Evolutionary conservation across 1,140 invertebrate genomes (phyloP).

Genomic region (Lordiphosa mommai): DNA sequence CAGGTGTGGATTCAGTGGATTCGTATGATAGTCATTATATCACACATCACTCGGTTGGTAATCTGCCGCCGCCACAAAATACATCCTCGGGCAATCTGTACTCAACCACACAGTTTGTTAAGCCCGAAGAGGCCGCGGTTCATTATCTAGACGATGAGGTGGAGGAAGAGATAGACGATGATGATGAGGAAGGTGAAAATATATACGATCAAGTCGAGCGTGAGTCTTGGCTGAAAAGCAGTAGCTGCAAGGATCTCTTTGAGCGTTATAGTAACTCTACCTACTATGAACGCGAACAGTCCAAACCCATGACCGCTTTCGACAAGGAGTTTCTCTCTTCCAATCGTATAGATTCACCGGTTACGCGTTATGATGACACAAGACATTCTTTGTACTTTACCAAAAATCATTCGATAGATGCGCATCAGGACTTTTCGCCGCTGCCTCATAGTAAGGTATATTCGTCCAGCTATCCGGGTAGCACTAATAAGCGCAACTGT

Average conservation of each 20-base stretch:
- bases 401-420: constrained; percentile 78
- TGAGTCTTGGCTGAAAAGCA: constrained; percentile 86
- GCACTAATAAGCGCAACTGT: constrained; percentile 84
- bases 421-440: constrained; percentile 68
- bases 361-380: constrained; percentile 88
- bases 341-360: constrained; percentile 84
- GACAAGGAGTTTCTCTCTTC: constrained; percentile 78
- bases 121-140: constrained; percentile 62
- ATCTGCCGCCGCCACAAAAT: constrained; percentile 30
- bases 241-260: constrained; percentile 88
- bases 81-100: constrained; percentile 80
- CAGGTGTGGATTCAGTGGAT: constrained; percentile 76
- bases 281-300: constrained; percentile 57
- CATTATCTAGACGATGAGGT: constrained; percentile 72
- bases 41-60: constrained; percentile 71
- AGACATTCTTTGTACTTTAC: constrained; percentile 82
- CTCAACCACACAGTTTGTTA: constrained; percentile 77
- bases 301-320: constrained; percentile 70
- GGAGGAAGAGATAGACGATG: constrained; percentile 55
- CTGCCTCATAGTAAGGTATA: constrained; percentile 83
- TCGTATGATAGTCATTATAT: constrained; percentile 79
- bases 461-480: constrained; percentile 91
- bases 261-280: constrained; percentile 47
- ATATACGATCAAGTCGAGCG: constrained; percentile 77
- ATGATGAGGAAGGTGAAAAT: constrained; percentile 67